Conservation (phyloP, 2,797 vertebrate species). For the Pangasius macronema region DNA sequence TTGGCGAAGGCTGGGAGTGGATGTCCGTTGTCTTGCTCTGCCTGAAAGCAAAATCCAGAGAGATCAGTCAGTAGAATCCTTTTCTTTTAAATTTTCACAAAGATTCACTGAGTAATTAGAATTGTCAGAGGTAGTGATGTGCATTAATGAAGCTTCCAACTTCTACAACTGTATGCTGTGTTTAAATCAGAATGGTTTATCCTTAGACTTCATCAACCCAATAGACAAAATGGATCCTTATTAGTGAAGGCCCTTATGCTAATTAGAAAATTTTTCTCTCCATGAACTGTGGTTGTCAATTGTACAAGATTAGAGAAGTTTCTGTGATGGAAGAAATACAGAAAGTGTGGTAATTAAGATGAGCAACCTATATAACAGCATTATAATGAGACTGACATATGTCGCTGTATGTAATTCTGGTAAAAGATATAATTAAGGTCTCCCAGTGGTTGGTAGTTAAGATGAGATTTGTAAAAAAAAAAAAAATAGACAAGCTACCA, state of each 20-base stretch:
- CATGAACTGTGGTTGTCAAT: not conserved
- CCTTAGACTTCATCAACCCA: not conserved
- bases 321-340: not conserved
- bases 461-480: not conserved
- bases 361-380: not conserved
- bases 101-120: not conserved
- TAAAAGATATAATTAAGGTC: not conserved
- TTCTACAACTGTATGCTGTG: constrained; percentile 2
- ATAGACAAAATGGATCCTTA: constrained; percentile 21
- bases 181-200: constrained; percentile 12
- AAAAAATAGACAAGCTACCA: not conserved
- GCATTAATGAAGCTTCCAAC: constrained; percentile 10
- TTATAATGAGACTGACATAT: not conserved
- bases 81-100: not conserved
- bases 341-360: constrained; percentile 24
- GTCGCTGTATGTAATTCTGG: not conserved
- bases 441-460: not conserved
- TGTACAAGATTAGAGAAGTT: constrained; percentile 6
- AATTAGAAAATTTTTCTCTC: constrained; percentile 21
- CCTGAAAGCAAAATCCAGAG: constrained; percentile 69
- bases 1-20: constrained; percentile 94
- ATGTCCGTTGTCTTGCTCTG: constrained; percentile 96
- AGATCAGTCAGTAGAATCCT: not conserved
- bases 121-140: not conserved
- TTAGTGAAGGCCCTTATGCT: constrained; percentile 13